A percentile compares a stretch with the other conserved stretches of the same genome.
These are phyloP conservation scores for Dromococcyx pavoninus DNA, from an alignment of 2,797 vertebrate genomes.

Conservation along the genomic window DNA sequence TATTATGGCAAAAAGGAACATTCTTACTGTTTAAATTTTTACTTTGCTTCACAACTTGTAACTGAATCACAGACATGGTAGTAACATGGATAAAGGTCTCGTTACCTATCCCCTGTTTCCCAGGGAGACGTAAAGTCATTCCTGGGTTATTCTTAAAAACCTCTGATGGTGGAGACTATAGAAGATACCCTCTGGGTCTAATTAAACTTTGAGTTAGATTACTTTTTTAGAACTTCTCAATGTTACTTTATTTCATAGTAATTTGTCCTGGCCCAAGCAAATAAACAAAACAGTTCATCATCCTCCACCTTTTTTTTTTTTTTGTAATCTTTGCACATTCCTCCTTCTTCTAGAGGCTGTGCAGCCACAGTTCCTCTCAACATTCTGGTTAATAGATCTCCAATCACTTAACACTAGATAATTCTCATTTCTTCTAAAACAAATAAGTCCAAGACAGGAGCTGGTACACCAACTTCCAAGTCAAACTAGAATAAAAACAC, in stretches of 20 bases:
- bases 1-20: neutral
- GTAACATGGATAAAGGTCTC: neutral
- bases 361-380: neutral
- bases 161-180: neutral
- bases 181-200: neutral
- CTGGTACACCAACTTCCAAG: neutral
- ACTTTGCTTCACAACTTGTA: neutral
- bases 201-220: neutral
- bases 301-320: accelerated
- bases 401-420: neutral
- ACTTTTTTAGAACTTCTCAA: neutral
- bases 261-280: neutral
- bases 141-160: neutral
- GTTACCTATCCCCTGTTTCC: accelerated
- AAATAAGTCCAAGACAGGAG: neutral
- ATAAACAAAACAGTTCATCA: neutral
- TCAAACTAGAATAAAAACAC: neutral
- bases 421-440: neutral
- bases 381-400: neutral
- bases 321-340: neutral
- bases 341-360: neutral
- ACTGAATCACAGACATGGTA: neutral
- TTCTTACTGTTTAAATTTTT: neutral
- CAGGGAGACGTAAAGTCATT: neutral
- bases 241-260: neutral